phyloP scores from a whole-genome alignment of 2,888 invertebrate species.

The Macrophya annulata region DNA sequence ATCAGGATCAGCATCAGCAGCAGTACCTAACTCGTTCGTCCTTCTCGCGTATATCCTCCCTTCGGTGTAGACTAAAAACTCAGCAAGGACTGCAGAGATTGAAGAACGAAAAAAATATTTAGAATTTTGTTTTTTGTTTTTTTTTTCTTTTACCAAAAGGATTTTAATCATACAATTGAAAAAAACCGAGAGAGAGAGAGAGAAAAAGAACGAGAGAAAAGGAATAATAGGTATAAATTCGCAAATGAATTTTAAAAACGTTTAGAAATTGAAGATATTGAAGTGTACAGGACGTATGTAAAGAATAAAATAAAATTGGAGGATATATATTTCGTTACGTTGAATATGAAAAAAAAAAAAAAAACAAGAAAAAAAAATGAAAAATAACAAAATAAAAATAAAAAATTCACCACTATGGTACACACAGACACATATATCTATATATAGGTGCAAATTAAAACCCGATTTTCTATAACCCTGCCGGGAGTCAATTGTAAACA shows the following conservation, averaged over 20 bases:
- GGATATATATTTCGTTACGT: too few relatives aligned
- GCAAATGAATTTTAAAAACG: too few relatives aligned
- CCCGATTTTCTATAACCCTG: background rate
- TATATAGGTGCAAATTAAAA: background rate
- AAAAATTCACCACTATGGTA: background rate
- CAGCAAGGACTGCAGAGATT: background rate
- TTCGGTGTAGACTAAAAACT: background rate
- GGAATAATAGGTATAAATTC: background rate
- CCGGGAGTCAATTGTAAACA: background rate
- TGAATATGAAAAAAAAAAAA: background rate
- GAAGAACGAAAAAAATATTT: background rate
- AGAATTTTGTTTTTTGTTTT: too few relatives aligned
- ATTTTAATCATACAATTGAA: background rate
- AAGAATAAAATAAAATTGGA: too few relatives aligned
- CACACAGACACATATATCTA: background rate
- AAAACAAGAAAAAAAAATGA: background rate
- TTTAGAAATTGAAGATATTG: too few relatives aligned
- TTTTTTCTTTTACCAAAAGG: background rate
- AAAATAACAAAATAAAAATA: background rate
- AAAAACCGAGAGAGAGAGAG: background rate
- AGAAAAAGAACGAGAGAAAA: background rate
- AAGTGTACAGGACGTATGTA: too few relatives aligned
- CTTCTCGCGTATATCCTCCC: background rate
- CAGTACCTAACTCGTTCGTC: background rate
- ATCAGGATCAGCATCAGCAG: background rate